phyloP scores from a whole-genome alignment of 2,888 invertebrate genomes.

The Tolmerus cingulatus region DNA sequence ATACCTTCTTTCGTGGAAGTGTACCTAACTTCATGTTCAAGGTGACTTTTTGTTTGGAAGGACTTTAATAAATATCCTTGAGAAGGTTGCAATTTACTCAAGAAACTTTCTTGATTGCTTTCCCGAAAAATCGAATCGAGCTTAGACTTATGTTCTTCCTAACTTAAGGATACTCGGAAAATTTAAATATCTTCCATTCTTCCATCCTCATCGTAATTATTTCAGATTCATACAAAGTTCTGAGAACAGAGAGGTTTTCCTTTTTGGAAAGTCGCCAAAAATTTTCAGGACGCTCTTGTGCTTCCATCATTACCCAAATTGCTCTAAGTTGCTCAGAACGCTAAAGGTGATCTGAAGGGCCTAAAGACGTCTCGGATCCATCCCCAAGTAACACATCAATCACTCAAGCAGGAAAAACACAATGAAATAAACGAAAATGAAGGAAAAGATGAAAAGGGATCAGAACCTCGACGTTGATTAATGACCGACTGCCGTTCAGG shows the following conservation, averaged over 20 bases:
- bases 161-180: not conserved
- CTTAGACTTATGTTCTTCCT: not conserved
- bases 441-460: conserved; percentile 35
- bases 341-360: not conserved
- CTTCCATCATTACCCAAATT: not conserved
- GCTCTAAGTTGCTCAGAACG: not conserved
- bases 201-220: not conserved
- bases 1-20: not conserved
- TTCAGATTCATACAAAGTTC: not conserved
- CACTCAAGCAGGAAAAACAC: conserved; percentile 4
- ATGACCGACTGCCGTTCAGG: conserved; percentile 4
- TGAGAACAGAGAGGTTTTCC: not conserved
- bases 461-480: conserved; percentile 39
- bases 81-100: not conserved
- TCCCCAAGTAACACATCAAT: not conserved
- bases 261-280: not conserved
- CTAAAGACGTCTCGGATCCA: not conserved
- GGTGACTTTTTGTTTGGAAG: not conserved
- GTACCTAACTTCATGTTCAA: not conserved
- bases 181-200: not conserved
- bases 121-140: not conserved
- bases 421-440: conserved; percentile 36
- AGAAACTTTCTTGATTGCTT: not conserved
- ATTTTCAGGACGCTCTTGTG: not conserved
- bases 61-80: not conserved